These are phyloP conservation scores for Tretioscincus oriximinensis DNA, from an alignment of 2,113 vertebrate species.

Conservation along the genomic window DNA sequence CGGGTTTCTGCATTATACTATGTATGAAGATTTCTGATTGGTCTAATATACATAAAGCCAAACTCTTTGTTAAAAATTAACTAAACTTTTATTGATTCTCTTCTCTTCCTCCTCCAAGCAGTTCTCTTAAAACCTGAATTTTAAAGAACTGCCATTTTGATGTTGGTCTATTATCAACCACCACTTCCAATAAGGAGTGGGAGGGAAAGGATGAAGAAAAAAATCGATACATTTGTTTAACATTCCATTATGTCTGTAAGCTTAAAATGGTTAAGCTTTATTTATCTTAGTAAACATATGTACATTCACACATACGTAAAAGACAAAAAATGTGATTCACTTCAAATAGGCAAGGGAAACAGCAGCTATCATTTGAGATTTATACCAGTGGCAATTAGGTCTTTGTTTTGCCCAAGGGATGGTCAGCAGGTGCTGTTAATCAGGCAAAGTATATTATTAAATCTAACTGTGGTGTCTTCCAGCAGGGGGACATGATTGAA, in stretches of 20 bases:
- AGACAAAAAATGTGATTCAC: conserved; percentile 24
- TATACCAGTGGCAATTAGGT: fast-evolving
- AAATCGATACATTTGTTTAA: fast-evolving
- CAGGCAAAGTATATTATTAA: neutral
- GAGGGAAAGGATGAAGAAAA: neutral
- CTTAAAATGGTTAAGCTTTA: neutral
- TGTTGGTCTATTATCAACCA: no score
- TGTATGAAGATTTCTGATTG: no score
- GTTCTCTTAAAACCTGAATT: no score
- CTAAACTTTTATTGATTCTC: no score
- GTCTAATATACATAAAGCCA: no score
- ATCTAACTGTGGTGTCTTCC: neutral
- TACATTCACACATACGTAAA: conserved; percentile 14
- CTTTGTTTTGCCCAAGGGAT: conserved; percentile 22
- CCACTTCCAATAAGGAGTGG: no score
- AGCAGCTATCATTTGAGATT: neutral
- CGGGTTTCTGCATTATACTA: no score
- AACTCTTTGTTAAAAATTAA: no score
- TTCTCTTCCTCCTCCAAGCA: no score
- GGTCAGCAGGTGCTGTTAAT: conserved; percentile 13
- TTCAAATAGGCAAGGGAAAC: neutral
- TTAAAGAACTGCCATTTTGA: no score
- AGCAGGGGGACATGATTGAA: conserved; percentile 8
- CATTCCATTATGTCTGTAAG: neutral
- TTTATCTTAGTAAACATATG: neutral